Base-by-base conservation (phyloP, 2,797 vertebrate species). In the Amphiprion clarkii region DNA sequence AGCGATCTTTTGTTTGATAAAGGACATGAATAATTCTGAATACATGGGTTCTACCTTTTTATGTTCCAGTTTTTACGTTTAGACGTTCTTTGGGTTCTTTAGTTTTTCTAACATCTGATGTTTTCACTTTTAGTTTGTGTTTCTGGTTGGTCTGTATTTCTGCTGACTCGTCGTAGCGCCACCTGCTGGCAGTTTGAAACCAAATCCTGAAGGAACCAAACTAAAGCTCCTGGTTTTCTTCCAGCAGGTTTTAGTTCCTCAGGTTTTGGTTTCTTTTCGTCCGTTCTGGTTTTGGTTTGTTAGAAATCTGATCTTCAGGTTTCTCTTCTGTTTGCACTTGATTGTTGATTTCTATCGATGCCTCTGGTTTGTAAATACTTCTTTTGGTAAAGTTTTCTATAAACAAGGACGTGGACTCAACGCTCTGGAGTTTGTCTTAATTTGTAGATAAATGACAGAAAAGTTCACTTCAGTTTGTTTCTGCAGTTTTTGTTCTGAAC, bases 341-440 rank as follows among this genome's bases (percentile, higher is more conserved):
- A 36, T 75, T 81, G 62, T 79, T 83, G 61, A 74, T 75, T 81
- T 87, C 79, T 89, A 71, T 12, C 51, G 8, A 75, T 86, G 83
- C 76, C 79, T 88, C 81, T 86, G 79, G 85, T 74, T 33, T 92
- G 90, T 92, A 91, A 12, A 91, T 87, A 90, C 77, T 91, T 87
- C 51, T 80, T 90, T 88, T 86, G 85, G 74, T 87, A 85, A 88
- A 79, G 52, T 90, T 92, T 91, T 88, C 56, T 92, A 91, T 87
- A 92, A 92, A 89, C 66, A 64, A 44, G 48, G 67, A 82, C 54
- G n/a, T 89, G 75, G 64, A 87, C 72, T 89, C 42, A 84, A 85
- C 16, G 31, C 60, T 71, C 55, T 85, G 74, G 48, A 54, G 76
- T 89, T 83, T 91, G 92, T 92, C 87, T 85, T 84, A 54, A 62